Conservation (phyloP, 2,888 invertebrate species). For the Rhagonycha fulva region DNA sequence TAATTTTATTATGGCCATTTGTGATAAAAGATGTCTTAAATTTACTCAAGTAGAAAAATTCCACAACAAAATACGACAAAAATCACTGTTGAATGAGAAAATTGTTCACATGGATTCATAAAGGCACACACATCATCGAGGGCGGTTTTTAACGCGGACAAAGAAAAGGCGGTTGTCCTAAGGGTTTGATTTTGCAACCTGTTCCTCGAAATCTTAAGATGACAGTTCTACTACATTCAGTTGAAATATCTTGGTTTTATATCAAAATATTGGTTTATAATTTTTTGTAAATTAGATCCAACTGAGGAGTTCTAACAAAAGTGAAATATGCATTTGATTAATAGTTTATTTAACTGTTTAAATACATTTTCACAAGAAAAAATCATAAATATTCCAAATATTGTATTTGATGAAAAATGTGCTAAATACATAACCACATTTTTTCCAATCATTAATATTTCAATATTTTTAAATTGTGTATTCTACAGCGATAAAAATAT, state of each 20-base stretch:
- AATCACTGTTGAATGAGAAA: neutral
- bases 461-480: too few species aligned
- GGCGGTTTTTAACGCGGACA: conserved; percentile 11
- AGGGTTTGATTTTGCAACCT: conserved; percentile 13
- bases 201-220: conserved; percentile 6
- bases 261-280: too few species aligned
- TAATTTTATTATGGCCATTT: neutral
- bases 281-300: too few species aligned
- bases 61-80: neutral
- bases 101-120: conserved; percentile 4
- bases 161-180: conserved; percentile 2
- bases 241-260: neutral
- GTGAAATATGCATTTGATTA: too few species aligned
- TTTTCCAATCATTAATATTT: too few species aligned
- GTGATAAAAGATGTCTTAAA: neutral
- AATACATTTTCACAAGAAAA: too few species aligned
- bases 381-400: too few species aligned
- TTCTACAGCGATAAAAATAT: too few species aligned
- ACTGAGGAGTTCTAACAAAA: too few species aligned
- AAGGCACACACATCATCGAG: neutral
- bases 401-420: too few species aligned
- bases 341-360: too few species aligned
- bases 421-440: too few species aligned
- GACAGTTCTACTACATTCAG: conserved; percentile 9
- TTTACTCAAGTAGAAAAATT: conserved; percentile 3